Percentiles rank a stretch among this genome's conserved stretches.
phyloP scores from a whole-genome alignment of 2,113 vertebrate species.

The Pseudorasbora parva region DNA sequence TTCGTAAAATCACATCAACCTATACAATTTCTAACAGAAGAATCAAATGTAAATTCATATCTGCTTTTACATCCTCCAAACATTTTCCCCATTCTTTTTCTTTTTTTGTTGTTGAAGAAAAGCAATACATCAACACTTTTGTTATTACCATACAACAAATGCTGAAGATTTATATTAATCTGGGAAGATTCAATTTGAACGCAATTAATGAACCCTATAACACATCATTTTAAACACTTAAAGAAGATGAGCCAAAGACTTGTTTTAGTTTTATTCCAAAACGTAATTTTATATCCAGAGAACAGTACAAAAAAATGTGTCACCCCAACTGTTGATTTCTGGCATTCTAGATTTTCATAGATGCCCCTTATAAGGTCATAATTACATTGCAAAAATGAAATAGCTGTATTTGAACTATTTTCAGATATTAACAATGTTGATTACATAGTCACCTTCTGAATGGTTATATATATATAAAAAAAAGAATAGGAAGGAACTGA shows the following conservation, averaged over 20 bases:
- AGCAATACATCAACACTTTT: background rate
- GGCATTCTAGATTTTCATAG: constrained; percentile 4
- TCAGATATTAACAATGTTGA: constrained; percentile 2
- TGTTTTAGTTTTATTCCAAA: constrained; percentile 46
- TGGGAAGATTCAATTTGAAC: background rate
- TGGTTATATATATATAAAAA: background rate
- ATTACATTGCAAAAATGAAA: background rate
- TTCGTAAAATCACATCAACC: too few relatives aligned
- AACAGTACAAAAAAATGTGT: constrained; percentile 29
- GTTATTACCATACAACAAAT: too few relatives aligned
- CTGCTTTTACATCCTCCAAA: background rate
- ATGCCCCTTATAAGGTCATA: constrained; percentile 4
- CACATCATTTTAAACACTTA: background rate
- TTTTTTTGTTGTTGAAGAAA: background rate
- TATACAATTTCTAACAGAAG: background rate
- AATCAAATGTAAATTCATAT: background rate
- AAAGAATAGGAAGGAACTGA: background rate
- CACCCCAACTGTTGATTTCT: constrained; percentile 4
- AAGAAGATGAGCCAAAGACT: background rate
- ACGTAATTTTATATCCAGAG: background rate
- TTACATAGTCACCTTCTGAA: background rate
- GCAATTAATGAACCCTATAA: background rate
- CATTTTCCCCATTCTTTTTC: background rate
- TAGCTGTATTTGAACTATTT: background rate
- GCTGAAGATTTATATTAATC: background rate